Conservation (phyloP, 2,797 vertebrate genomes). For the Hybognathus amarus region DNA sequence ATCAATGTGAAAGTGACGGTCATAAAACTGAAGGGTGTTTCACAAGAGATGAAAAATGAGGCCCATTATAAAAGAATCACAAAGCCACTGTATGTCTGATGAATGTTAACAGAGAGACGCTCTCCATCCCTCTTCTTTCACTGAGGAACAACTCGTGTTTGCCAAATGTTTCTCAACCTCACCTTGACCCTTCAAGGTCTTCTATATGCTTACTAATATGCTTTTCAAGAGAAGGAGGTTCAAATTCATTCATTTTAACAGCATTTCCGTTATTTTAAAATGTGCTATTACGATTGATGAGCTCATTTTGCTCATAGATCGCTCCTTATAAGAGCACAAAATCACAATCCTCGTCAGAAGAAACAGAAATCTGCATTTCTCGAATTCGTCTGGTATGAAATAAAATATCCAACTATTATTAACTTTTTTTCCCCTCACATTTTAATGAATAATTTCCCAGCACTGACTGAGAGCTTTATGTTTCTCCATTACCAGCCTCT, state of each 20-base stretch:
- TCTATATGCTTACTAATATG: not conserved
- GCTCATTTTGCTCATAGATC: not conserved
- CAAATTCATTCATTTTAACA: not conserved
- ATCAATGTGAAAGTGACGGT: slow-evolving; percentile 15
- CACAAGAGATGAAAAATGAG: slow-evolving; percentile 25
- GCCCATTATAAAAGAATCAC: slow-evolving; percentile 42
- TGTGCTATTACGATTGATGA: not conserved
- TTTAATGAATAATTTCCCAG: slow-evolving; percentile 20
- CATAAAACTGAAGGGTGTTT: slow-evolving; percentile 39
- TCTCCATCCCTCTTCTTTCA: not conserved
- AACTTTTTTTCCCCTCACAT: not conserved
- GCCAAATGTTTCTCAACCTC: not conserved
- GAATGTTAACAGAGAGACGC: slow-evolving; percentile 11
- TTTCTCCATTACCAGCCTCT: slow-evolving; percentile 38
- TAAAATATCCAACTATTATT: not conserved
- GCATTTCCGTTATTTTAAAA: not conserved
- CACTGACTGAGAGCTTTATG: slow-evolving; percentile 27
- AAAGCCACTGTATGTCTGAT: slow-evolving; percentile 31
- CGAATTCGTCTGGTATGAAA: not conserved
- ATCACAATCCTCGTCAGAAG: not conserved
- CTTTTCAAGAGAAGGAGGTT: not conserved
- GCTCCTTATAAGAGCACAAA: not conserved
- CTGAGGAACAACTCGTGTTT: not conserved
- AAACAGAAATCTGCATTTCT: not conserved
- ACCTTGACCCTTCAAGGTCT: not conserved